Evolutionary conservation across 2,888 invertebrate species (phyloP).

Genomic region (Elmis aenea): DNA sequence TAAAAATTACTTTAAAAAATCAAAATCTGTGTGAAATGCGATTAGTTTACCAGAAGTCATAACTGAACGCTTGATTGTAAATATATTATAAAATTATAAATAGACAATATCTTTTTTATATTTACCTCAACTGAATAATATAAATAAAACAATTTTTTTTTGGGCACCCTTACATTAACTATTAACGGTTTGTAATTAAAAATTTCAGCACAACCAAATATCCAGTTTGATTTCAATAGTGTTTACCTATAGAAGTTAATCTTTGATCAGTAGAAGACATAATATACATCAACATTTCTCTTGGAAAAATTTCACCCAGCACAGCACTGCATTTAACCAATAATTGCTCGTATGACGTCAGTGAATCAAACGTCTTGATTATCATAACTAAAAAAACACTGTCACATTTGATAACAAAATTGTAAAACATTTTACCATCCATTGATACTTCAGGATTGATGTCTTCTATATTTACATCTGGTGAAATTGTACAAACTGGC

Average conservation of each 20-base stretch:
- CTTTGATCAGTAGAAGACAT: slow-evolving; percentile 49
- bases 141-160: no score
- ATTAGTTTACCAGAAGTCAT: no score
- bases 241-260: slow-evolving; percentile 51
- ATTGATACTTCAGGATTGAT: slow-evolving; percentile 52
- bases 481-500: slow-evolving; percentile 48
- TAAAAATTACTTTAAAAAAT: no score
- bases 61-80: no score
- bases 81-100: no score
- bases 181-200: no score
- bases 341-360: slow-evolving; percentile 60
- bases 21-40: no score
- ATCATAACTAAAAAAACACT: slow-evolving; percentile 51
- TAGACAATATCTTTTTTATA: no score
- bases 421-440: slow-evolving; percentile 46
- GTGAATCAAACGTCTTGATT: slow-evolving; percentile 59
- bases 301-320: slow-evolving; percentile 58
- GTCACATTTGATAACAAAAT: not conserved
- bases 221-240: not conserved
- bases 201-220: no score
- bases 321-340: slow-evolving; percentile 61
- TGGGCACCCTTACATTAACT: no score
- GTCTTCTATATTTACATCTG: slow-evolving; percentile 50
- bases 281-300: slow-evolving; percentile 55
- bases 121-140: no score